These are phyloP conservation scores for Dipodomys stephensi DNA, from an alignment of 2,113 vertebrate genomes.

Conservation along the genomic window DNA sequence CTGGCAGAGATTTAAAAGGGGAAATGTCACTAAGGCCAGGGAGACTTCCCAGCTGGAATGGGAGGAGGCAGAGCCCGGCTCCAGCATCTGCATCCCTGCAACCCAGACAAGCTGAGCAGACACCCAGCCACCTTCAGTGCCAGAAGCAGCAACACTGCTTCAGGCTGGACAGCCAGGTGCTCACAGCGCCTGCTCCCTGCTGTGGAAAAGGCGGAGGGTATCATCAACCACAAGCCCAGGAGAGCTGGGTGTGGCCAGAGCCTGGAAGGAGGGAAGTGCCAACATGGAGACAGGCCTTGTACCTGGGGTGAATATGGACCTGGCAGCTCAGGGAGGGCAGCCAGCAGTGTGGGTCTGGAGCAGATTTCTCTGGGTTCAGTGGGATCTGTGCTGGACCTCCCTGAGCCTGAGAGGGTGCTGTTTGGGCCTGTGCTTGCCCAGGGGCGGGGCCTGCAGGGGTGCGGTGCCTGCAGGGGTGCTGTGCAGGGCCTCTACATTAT, in stretches of 20 bases:
- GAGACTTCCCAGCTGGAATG: too few relatives aligned
- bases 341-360: background rate
- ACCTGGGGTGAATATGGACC: background rate
- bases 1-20: background rate
- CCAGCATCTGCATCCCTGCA: rapidly evolving
- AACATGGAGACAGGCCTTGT: background rate
- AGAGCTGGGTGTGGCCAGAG: rapidly evolving
- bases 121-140: too few relatives aligned
- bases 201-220: background rate
- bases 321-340: rapidly evolving
- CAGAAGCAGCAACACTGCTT: too few relatives aligned
- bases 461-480: rapidly evolving
- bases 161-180: rapidly evolving
- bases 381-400: rapidly evolving
- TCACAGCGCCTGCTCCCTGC: rapidly evolving
- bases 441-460: too few relatives aligned
- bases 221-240: background rate
- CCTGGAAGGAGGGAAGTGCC: background rate
- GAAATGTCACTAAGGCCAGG: too few relatives aligned
- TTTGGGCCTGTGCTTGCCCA: too few relatives aligned
- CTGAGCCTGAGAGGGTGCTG: rapidly evolving
- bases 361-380: background rate
- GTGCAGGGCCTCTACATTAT: background rate
- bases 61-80: background rate
- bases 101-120: background rate